Evolutionary conservation across 2,888 invertebrate species (phyloP).

Genomic region (Papilio demoleus): DNA sequence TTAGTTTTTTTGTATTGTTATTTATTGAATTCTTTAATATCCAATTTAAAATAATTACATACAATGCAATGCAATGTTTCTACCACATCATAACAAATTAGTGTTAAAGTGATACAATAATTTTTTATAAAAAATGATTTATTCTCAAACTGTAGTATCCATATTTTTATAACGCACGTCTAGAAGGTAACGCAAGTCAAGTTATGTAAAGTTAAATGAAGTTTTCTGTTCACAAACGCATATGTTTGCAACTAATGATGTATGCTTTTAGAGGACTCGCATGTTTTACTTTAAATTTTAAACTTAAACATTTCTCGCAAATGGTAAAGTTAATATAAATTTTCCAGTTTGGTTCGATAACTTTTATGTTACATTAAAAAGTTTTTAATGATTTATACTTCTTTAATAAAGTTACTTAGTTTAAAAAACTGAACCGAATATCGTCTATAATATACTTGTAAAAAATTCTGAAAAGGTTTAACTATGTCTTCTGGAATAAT

Average conservation of each 20-base stretch:
- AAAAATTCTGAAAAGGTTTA: too few species aligned
- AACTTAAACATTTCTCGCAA: slow-evolving; percentile 57
- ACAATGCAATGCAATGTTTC: too few species aligned
- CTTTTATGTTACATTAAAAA: slow-evolving; percentile 7
- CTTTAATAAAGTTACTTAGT: too few species aligned
- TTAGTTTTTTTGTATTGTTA: background rate
- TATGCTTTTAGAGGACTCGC: slow-evolving; percentile 63
- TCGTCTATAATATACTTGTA: too few species aligned
- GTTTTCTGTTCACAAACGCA: slow-evolving; percentile 56
- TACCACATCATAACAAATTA: too few species aligned
- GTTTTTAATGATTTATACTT: background rate
- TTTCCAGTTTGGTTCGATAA: background rate
- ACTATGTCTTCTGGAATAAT: too few species aligned
- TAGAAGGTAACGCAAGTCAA: slow-evolving; percentile 55
- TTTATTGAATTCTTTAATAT: too few species aligned
- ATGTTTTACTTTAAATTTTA: slow-evolving; percentile 63
- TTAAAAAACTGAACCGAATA: too few species aligned
- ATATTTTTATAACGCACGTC: slow-evolving; percentile 48
- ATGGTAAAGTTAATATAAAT: slow-evolving; percentile 21
- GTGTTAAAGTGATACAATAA: too few species aligned
- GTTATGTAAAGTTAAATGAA: slow-evolving; percentile 66
- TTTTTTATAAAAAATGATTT: background rate
- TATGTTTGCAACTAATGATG: slow-evolving; percentile 70
- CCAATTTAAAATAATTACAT: too few species aligned
- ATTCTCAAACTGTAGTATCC: slow-evolving; percentile 46